Base-by-base conservation (phyloP, 2,888 invertebrate species). In the Apamea anceps region DNA sequence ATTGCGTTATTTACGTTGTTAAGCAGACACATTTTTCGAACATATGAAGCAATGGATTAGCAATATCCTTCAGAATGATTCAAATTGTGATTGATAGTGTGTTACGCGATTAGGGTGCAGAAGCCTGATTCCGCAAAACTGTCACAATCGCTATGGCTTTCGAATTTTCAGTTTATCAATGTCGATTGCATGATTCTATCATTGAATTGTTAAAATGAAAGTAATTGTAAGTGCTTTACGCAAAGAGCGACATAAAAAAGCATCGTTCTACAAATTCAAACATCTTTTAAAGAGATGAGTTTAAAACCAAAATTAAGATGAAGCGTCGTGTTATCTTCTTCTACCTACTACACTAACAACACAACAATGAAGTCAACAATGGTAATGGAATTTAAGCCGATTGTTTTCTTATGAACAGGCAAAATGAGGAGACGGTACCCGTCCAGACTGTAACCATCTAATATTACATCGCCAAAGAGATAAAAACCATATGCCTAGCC, bases 341-440 rank as follows among this genome's bases (percentile, higher is more conserved):
- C 10, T 48, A n/a, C n/a, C 21, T 7, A 57, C 3, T 25, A 57
- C 25, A 25, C 21, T 45, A 32, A 18, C 7, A 6, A 28, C n/a
- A 54, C 10, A 32, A 66, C 10, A 32, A 65, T 13, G 42, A 18
- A 65, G 18, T 66, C 57, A n/a, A n/a, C n/a, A n/a, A 66, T 72
- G 60, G 18, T 21, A 21, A 66, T 15, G 21, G 62, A 18, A 54
- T 60, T 60, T 45, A 37, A 13, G 13, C 10, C 21, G 13, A 37
- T 28, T 71, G 54, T 82, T 82, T 80, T 63, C 75, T 63, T 57
- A 75, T n/a, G 15, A 28, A 5, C 15, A 32, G 7, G 21, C 63
- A 82, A 82, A 81, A 81, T 51, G 28, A 57, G 21, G 48, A 70
- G 1, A 2, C 10, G 7, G 7, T 13, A 45, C 75, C 32, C 15